phyloP scores from a whole-genome alignment of 1,140 invertebrate species.

The Spodoptera frugiperda region DNA sequence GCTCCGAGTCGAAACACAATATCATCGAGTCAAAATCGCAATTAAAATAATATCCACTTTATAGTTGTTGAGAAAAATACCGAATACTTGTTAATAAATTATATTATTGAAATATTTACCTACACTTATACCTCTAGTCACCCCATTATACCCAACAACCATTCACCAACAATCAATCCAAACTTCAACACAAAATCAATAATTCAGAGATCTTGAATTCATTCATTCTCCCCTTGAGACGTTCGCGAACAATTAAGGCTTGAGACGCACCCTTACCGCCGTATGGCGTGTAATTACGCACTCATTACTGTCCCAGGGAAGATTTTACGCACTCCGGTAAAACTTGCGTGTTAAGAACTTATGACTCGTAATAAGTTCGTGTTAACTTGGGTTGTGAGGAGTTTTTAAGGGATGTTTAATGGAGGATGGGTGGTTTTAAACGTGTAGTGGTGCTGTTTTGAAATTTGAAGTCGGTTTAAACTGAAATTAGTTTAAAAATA shows the following conservation, averaged over 20 bases:
- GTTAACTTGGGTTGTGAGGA: constrained; percentile 42
- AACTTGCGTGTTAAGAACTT: constrained; percentile 34
- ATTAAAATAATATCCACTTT: no score
- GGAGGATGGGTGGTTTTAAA: neutral
- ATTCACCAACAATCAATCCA: constrained; percentile 54
- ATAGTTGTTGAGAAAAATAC: no score
- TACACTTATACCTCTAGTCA: neutral
- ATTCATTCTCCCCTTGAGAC: constrained; percentile 56
- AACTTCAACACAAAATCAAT: constrained; percentile 55
- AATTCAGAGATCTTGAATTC: constrained; percentile 53
- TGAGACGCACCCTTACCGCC: constrained; percentile 52
- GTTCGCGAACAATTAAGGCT: constrained; percentile 71
- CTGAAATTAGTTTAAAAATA: no score
- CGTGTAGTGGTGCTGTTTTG: neutral
- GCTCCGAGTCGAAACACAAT: no score
- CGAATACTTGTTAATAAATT: no score
- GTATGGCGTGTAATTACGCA: constrained; percentile 74
- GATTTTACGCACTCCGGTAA: constrained; percentile 74
- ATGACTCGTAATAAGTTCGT: constrained; percentile 54
- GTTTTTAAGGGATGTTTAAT: constrained; percentile 13
- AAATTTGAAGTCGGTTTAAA: no score
- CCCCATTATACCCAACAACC: constrained; percentile 4
- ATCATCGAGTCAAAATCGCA: no score
- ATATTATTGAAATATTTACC: no score
- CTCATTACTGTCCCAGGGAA: constrained; percentile 61